A percentile compares a stretch with the other conserved stretches of the same genome.
These are phyloP conservation scores for Haliclystus octoradiatus DNA, from an alignment of 30 jellyfish, hydroid and myxozoan genomes.

Conservation along the genomic window DNA sequence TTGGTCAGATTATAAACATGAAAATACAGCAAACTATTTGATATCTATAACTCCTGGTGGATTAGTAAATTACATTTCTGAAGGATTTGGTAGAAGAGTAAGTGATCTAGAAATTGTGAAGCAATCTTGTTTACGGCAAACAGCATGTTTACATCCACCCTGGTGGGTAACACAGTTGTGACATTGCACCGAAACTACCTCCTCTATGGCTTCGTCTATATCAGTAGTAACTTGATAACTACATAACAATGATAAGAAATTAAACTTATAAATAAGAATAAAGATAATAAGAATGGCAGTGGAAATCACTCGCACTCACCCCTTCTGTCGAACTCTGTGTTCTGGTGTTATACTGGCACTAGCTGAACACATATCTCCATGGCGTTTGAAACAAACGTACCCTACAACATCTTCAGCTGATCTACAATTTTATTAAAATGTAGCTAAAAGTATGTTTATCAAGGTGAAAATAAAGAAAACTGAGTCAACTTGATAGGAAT, in stretches of 20 bases:
- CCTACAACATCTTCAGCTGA: background rate
- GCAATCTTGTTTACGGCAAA: too few relatives aligned
- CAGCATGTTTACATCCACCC: slow-evolving; percentile 1
- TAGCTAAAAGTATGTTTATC: too few relatives aligned
- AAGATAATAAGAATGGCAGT: too few relatives aligned
- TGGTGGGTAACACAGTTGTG: background rate
- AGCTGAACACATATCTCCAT: background rate
- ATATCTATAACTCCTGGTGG: background rate
- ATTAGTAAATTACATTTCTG: background rate
- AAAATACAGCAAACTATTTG: background rate
- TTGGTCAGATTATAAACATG: background rate
- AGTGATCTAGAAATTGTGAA: background rate
- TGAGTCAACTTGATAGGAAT: too few relatives aligned
- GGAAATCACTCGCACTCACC: background rate
- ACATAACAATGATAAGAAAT: background rate
- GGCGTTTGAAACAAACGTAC: background rate
- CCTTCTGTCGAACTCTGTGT: background rate
- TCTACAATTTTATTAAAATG: too few relatives aligned
- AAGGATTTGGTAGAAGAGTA: background rate
- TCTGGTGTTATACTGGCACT: background rate
- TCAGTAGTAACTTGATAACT: background rate
- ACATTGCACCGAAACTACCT: background rate
- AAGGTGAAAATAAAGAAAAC: too few relatives aligned
- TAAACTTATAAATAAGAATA: too few relatives aligned
- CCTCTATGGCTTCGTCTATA: background rate